These are phyloP conservation scores for Bactericera cockerelli DNA, from an alignment of 1,140 invertebrate genomes.

Conservation along the genomic window DNA sequence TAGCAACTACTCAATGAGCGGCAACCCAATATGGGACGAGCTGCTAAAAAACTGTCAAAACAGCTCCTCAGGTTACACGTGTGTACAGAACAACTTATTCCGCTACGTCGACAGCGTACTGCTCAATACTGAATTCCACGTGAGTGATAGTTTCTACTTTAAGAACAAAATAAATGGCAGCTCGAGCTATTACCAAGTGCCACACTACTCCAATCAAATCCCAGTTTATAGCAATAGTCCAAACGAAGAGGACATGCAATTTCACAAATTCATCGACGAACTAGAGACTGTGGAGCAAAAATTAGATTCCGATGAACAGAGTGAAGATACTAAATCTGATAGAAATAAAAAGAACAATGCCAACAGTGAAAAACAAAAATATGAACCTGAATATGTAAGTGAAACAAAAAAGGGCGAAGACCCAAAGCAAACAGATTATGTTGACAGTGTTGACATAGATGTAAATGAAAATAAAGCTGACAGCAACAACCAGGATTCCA, in stretches of 20 bases:
- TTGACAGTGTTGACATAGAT: background rate
- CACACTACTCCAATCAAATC: background rate
- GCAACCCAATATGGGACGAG: background rate
- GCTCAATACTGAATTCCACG: background rate
- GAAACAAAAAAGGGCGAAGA: background rate
- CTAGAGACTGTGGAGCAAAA: background rate
- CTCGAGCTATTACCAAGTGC: background rate
- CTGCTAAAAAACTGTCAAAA: background rate
- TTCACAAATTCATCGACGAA: background rate
- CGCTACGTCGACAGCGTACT: background rate
- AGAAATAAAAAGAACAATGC: background rate
- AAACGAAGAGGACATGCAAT: background rate
- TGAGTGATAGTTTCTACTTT: slow-evolving; percentile 6
- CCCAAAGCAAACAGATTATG: background rate
- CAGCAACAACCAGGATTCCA: no score
- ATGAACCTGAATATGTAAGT: background rate
- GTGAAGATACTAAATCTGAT: background rate
- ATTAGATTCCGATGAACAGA: background rate
- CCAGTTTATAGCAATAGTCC: background rate
- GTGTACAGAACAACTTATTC: background rate
- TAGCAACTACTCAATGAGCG: background rate
- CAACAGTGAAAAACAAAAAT: background rate
- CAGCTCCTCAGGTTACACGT: background rate
- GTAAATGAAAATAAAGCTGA: background rate
- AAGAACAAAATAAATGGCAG: background rate